phyloP scores from a whole-genome alignment of 2,888 invertebrate species.

The Brachynemurus nebulosus region DNA sequence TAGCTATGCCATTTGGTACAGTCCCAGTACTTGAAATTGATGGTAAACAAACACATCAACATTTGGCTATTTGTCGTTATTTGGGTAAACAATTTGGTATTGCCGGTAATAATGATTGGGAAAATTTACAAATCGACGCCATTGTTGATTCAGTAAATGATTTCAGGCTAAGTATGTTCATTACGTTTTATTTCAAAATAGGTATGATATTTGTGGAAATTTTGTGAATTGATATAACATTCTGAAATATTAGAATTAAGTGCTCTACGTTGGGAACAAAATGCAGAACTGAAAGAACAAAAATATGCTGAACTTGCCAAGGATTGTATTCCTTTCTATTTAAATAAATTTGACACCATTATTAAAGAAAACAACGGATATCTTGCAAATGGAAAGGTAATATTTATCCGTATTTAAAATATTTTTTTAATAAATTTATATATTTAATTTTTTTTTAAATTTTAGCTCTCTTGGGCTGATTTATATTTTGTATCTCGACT shows the following conservation, averaged over 20 bases:
- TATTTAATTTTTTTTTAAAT: constrained; percentile 16
- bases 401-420: constrained; percentile 3
- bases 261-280: constrained; percentile 38
- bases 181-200: constrained; percentile 44
- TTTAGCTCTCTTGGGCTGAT: constrained; percentile 51
- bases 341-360: constrained; percentile 41
- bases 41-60: constrained; percentile 45
- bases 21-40: constrained; percentile 47
- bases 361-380: constrained; percentile 45
- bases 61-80: constrained; percentile 44
- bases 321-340: constrained; percentile 40
- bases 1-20: constrained; percentile 48
- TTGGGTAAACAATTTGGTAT: constrained; percentile 45
- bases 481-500: constrained; percentile 42
- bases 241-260: constrained; percentile 31
- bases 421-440: constrained; percentile 3
- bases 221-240: constrained; percentile 1
- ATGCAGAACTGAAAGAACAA: constrained; percentile 35
- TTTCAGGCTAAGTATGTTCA: constrained; percentile 42
- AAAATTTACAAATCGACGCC: constrained; percentile 47
- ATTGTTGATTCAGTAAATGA: constrained; percentile 46
- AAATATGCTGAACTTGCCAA: constrained; percentile 34
- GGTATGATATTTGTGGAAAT: constrained; percentile 25
- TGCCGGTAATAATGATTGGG: constrained; percentile 40
- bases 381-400: constrained; percentile 37